Base-by-base conservation (phyloP, 2,113 vertebrate species). In the Cheilinus undulatus region DNA sequence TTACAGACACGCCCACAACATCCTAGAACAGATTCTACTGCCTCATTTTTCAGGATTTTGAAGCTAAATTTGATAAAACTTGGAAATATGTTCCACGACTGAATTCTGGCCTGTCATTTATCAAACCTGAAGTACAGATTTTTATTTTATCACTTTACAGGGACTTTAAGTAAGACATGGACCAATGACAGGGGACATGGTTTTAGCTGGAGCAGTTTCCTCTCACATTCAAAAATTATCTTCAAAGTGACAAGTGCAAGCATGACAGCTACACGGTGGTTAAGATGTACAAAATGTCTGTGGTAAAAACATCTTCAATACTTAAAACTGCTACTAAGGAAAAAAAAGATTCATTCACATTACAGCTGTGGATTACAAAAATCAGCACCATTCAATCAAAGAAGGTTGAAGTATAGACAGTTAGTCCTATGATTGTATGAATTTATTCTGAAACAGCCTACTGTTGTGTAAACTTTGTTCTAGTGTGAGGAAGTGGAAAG, bases 211-310 rank as follows among this genome's bases (percentile, higher is more conserved):
- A 59, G 28, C 38, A 38, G 32, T 64, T 63, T 72, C 23, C 22
- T 59, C 46, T 56, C 34, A 48, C 46, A 43, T 52, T 42, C 42
- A 19, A n/a, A 45, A 30, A 54, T 28, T 50, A 49, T 45, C 26
- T 62, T 76, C 64, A 92, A 91, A 92, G 91, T 92, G 91, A 85
- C 89, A 50, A 83, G 88, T 91, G 91, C 89, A 87, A 85, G 87
- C 38, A 60, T 45, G 51, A 64, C 57, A 68, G 58, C 57, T 60
- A 79, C 53, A 46, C 13, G 28, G 28, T 20, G 64, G 34, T 42
- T 61, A 14, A 1, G 27, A 61, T 24, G 56, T 53, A 74, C 17
- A 53, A 48, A 1, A 66, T 15, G 20, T 56, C n/a, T 53, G 42
- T 61, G 5, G 28, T 58, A 69, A 64, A 14, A 64, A 34, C 4